Evolutionary conservation across 2,888 invertebrate genomes (phyloP).

Genomic region (Nycteola revayana): DNA sequence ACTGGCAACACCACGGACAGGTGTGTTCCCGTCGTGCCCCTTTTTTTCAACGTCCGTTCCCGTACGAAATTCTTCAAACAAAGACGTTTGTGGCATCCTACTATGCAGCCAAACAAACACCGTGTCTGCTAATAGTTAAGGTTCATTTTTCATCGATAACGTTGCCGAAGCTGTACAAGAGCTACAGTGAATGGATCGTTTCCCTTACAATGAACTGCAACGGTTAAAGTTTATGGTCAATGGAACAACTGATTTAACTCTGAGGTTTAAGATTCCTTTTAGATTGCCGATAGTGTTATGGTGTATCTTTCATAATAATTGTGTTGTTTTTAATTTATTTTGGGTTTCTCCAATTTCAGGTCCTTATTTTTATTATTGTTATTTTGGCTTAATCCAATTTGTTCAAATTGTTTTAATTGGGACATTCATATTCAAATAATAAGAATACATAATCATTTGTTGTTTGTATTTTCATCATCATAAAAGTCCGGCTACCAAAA

Average conservation of each 20-base stretch:
- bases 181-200: constrained; percentile 78
- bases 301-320: constrained; percentile 50
- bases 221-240: constrained; percentile 56
- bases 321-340: constrained; percentile 66
- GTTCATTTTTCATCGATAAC: constrained; percentile 34
- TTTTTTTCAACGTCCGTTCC: constrained; percentile 79
- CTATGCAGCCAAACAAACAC: constrained; percentile 18
- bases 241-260: constrained; percentile 46
- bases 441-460: too few species aligned
- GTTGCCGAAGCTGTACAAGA: constrained; percentile 50
- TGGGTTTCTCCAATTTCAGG: constrained; percentile 55
- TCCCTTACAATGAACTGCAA: constrained; percentile 76
- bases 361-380: constrained; percentile 37
- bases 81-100: constrained; percentile 36
- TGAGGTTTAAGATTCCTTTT: constrained; percentile 33
- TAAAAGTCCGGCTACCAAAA: too few species aligned
- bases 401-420: constrained; percentile 9
- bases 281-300: constrained; percentile 32
- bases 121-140: constrained; percentile 24
- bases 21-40: constrained; percentile 80
- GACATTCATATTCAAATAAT: constrained; percentile 8
- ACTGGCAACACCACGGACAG: constrained; percentile 80
- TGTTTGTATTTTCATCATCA: too few species aligned
- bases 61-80: constrained; percentile 39
- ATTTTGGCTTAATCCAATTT: constrained; percentile 38